Percentiles rank a stretch among this genome's conserved stretches.
These are phyloP conservation scores for Sussaba pulchella DNA, from an alignment of 2,888 invertebrate species.

Conservation along the genomic window DNA sequence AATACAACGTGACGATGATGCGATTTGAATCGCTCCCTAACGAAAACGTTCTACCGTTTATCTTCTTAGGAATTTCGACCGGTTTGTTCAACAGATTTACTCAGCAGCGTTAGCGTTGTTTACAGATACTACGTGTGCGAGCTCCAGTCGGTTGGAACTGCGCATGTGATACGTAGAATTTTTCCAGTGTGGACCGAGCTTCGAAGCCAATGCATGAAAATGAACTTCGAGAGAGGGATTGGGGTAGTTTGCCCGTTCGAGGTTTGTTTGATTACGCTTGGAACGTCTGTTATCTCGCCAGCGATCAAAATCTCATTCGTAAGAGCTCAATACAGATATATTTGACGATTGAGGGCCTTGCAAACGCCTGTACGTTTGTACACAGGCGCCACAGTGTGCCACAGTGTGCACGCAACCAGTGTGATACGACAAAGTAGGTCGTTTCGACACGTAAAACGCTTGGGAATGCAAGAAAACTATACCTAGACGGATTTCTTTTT, in stretches of 20 bases:
- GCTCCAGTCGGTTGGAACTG: neutral
- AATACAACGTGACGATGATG: too few relatives aligned
- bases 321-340: slow-evolving; percentile 12
- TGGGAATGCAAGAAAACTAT: too few relatives aligned
- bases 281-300: too few relatives aligned
- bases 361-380: slow-evolving; percentile 42
- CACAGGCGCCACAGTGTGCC: slow-evolving; percentile 28
- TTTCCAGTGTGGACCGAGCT: neutral
- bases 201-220: slow-evolving; percentile 9
- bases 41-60: slow-evolving; percentile 14
- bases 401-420: neutral
- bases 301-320: too few relatives aligned
- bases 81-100: slow-evolving; percentile 38
- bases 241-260: too few relatives aligned
- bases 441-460: slow-evolving; percentile 24
- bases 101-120: slow-evolving; percentile 50
- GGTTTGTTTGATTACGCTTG: too few relatives aligned
- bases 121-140: slow-evolving; percentile 30
- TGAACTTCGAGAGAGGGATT: neutral
- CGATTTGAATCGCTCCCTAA: slow-evolving; percentile 6
- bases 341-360: slow-evolving; percentile 24
- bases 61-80: slow-evolving; percentile 55
- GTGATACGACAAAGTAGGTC: slow-evolving; percentile 20
- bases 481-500: too few relatives aligned
- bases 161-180: slow-evolving; percentile 26